A percentile compares a stretch with the other conserved stretches of the same genome.
Evolutionary conservation across 2,888 invertebrate genomes (phyloP).

Genomic region (Thereva unica): DNA sequence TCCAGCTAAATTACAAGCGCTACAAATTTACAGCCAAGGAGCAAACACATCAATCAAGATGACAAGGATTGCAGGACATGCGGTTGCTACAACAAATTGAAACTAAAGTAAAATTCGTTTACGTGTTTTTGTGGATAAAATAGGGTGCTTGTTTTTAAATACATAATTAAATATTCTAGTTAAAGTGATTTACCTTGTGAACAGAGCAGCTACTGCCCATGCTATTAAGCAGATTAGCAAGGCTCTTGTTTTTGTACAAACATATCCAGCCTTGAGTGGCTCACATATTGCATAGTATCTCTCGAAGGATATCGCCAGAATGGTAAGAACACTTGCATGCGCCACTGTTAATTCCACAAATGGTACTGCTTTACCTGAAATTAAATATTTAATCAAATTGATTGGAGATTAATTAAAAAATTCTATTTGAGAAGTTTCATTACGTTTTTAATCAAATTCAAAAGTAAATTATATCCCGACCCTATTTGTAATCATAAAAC

Average conservation of each 20-base stretch:
- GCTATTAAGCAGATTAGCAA: conserved; percentile 79
- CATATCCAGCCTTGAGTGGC: conserved; percentile 85
- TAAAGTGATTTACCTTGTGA: conserved; percentile 72
- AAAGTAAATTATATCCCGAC: no score
- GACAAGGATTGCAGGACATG: no score
- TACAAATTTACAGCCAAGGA: no score
- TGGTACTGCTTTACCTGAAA: conserved; percentile 87
- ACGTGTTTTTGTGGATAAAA: not conserved
- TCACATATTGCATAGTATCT: conserved; percentile 90
- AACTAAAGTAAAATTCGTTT: no score
- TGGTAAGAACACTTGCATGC: conserved; percentile 89
- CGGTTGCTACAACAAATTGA: no score
- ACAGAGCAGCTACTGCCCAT: conserved; percentile 82
- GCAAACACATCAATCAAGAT: no score
- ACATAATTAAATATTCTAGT: conserved; percentile 6
- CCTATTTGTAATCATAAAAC: no score
- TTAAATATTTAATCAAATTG: conserved; percentile 41
- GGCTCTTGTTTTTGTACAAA: conserved; percentile 84
- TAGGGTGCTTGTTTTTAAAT: not conserved
- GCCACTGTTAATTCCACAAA: conserved; percentile 91
- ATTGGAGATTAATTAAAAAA: not conserved
- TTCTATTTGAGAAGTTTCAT: no score
- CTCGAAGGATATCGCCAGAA: conserved; percentile 91
- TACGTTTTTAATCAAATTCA: no score
- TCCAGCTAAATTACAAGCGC: no score